Base-by-base conservation (phyloP, 1,140 invertebrate species). In the Drosophila takahashii region DNA sequence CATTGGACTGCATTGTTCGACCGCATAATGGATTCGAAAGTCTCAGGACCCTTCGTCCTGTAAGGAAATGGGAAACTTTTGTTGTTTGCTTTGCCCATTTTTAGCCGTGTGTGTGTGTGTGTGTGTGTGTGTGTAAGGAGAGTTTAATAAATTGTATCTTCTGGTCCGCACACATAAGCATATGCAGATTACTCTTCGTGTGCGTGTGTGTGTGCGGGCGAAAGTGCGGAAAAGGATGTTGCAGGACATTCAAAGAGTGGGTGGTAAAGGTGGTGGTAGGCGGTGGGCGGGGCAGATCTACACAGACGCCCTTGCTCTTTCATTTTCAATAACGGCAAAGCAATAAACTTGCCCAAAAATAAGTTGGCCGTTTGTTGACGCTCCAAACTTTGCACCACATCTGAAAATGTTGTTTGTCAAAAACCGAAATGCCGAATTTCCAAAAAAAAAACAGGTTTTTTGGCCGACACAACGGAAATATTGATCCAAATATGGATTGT, bases 121-220 rank as follows among this genome's bases (percentile, higher is more conserved):
- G 7, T 57, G 52, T 50, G 44, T 60, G 37, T 57, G 11, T 54
- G 37, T 62, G 41, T 47, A 50, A 42, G 47, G 56, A 39, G 44
- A 79, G 71, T 77, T 81, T 81, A 77, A 81, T 81, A 81, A 81
- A 81, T 81, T 81, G 66, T 78, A 83, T 83, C 48, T 67, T 73
- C 52, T 48, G 72, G 47, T 73, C 18, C 51, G 16, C 59, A 52
- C 60, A 71, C 53, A 67, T 78, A 69, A 54, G 44, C 50, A 78
- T 74, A 78, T 83, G 74, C 64, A 78, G 79, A 81, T 83, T 83
- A 73, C 62, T 60, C 59, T 51, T 27, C 18, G 26, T 1, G 18
- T 44, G 52, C 32, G 56, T 29, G 27, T 37, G 11, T 47, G 39
- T 29, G 16, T 16, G 13, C 34, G 65, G 42, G 10, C 42, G 18